phyloP scores from a whole-genome alignment of 2,113 vertebrate genomes.

The Heterochromis multidens region DNA sequence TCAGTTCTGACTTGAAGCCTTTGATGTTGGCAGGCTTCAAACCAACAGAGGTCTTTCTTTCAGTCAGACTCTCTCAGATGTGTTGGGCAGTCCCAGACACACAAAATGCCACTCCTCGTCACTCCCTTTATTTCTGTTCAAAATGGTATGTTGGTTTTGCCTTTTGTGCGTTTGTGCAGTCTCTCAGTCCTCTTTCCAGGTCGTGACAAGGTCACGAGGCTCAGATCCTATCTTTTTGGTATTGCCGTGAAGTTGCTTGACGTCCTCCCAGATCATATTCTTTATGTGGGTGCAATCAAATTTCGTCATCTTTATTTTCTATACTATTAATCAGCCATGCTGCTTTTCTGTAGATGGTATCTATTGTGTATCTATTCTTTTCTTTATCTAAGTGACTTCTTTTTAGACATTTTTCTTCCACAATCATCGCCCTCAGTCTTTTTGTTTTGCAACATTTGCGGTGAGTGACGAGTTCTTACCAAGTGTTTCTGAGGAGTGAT shows the following conservation, averaged over 20 bases:
- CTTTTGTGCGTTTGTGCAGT: neutral
- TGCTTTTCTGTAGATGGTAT: neutral
- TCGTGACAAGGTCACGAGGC: neutral
- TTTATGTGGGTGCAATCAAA: neutral
- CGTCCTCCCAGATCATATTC: neutral
- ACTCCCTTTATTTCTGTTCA: neutral
- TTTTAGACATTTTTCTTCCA: neutral
- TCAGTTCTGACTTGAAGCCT: neutral
- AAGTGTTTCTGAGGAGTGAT: neutral
- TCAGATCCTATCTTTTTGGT: neutral
- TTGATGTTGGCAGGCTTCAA: constrained; percentile 19
- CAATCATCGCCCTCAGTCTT: neutral
- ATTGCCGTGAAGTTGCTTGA: neutral
- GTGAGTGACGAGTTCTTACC: neutral
- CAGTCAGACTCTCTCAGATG: neutral
- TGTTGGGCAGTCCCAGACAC: neutral
- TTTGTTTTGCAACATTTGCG: neutral
- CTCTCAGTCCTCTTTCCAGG: neutral
- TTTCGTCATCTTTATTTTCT: neutral
- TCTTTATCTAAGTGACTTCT: neutral
- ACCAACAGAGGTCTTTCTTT: constrained; percentile 6
- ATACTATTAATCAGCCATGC: neutral
- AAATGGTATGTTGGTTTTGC: neutral
- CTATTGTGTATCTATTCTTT: neutral
- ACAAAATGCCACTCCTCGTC: neutral